Evolutionary conservation across 2,888 invertebrate species (phyloP), one percentile per base, ranked within the genome.

Genomic region (Morinoia aosen): DNA sequence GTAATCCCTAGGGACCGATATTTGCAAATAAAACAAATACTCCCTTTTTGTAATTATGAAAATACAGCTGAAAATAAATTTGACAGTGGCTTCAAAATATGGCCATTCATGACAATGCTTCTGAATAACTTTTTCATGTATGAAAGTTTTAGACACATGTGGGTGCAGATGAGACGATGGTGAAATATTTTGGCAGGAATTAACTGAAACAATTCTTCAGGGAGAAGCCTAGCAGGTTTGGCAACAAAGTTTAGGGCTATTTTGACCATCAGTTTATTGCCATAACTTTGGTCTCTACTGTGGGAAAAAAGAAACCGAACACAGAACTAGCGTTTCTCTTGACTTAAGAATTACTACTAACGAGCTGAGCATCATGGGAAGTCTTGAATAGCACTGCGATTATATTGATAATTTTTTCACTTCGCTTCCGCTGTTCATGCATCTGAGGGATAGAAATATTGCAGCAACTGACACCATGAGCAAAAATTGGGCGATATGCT

Each of bases 381-480:
- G 25, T 25, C 88, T 25, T n/a, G 11, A 88, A 25, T 10, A 88
- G 33, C 88, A 39, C 88, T 88, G 88, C n/a, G n/a, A n/a, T n/a
- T n/a, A n/a, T n/a, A n/a, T n/a, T n/a, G n/a, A n/a, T n/a, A n/a
- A n/a, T n/a, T n/a, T 88, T 39, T 88, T 88, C 39, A 14, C 88
- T 88, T 39, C 88, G 12, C 10, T 88, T 88, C 88, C 10, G 93
- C 58, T 93, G 56, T 25, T 93, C 93, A 93, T 93, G 93, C 58
- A 93, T 93, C 58, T 93, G 93, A 93, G 93, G n/a, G 93, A 93
- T 48, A 14, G 16, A 16, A 93, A 93, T 93, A 93, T 93, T 93
- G 93, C 58, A 33, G 93, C 93, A 93, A 93, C 93, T 12, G 93
- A 39, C n/a, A 93, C 40, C 40, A 33, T 12, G 93, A 56, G 10